Conservation (phyloP, 2,797 vertebrate genomes). For the Myoxocephalus aenaeus region DNA sequence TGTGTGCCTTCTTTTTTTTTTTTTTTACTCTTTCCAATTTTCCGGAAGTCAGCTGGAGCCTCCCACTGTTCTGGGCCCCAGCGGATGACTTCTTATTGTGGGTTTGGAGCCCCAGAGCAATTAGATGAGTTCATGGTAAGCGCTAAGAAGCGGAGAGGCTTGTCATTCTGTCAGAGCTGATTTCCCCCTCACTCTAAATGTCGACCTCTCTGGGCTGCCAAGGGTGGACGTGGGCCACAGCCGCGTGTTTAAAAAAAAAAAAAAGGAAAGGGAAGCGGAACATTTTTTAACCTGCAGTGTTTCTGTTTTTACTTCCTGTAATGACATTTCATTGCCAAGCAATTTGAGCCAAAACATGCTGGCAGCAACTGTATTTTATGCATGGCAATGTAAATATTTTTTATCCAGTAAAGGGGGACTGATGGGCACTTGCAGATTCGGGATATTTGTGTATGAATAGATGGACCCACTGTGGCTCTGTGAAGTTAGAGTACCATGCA, state of each 20-base stretch:
- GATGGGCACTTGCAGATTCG: neutral
- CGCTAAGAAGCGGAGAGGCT: constrained; percentile 75
- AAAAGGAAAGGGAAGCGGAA: constrained; percentile 34
- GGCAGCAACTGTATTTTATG: constrained; percentile 22
- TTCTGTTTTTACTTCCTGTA: constrained; percentile 58
- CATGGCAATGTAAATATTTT: constrained; percentile 30
- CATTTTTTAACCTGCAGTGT: constrained; percentile 46
- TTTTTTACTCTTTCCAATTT: constrained; percentile 58
- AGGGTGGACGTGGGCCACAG: constrained; percentile 62
- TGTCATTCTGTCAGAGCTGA: constrained; percentile 81
- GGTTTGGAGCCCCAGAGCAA: constrained; percentile 79
- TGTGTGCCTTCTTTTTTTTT: constrained; percentile 16
- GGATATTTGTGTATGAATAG: neutral
- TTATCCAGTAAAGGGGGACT: constrained; percentile 8
- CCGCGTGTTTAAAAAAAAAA: constrained; percentile 16
- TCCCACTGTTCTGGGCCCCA: constrained; percentile 70
- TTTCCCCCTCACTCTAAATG: constrained; percentile 71
- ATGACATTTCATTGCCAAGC: constrained; percentile 48
- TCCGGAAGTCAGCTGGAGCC: constrained; percentile 76
- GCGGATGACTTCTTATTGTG: constrained; percentile 79
- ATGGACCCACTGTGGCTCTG: neutral
- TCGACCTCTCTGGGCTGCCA: constrained; percentile 66
- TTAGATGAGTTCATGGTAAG: constrained; percentile 84
- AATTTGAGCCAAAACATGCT: constrained; percentile 39
- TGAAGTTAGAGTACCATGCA: neutral